phyloP scores from a whole-genome alignment of 1,140 invertebrate genomes.

The Zaprionus ornatus region DNA sequence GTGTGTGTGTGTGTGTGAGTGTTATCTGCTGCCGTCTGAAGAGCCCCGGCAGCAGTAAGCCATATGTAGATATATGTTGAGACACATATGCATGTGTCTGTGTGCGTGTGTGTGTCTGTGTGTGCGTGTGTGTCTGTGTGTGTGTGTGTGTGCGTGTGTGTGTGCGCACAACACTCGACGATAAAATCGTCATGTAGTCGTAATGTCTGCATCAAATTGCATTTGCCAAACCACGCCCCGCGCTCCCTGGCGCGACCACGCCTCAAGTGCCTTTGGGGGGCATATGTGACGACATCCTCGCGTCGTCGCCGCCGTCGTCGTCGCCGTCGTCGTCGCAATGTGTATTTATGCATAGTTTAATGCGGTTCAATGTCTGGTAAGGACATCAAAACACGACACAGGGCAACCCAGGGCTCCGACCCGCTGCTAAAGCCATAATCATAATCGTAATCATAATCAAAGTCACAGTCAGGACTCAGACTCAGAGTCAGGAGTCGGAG shows the following conservation, averaged over 20 bases:
- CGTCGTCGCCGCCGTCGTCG: not conserved
- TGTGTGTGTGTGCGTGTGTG: conserved; percentile 18
- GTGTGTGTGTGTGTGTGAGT: conserved; percentile 23
- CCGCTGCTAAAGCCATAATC: conserved; percentile 69
- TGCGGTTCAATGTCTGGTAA: conserved; percentile 81
- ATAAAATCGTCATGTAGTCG: conserved; percentile 81
- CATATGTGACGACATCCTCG: conserved; percentile 59
- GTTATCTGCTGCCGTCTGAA: conserved; percentile 47
- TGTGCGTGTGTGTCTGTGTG: conserved; percentile 20
- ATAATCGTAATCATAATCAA: conserved; percentile 62
- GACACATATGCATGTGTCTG: not conserved
- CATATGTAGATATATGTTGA: conserved; percentile 62
- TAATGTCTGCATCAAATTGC: conserved; percentile 81
- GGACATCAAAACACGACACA: conserved; percentile 76
- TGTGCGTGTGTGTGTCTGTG: conserved; percentile 19
- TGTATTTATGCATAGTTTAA: conserved; percentile 82
- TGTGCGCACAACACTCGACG: conserved; percentile 73
- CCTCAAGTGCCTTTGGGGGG: conserved; percentile 55
- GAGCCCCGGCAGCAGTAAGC: conserved; percentile 53
- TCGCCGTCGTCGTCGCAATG: conserved; percentile 58
- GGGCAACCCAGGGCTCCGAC: conserved; percentile 32
- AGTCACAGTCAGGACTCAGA: conserved; percentile 33
- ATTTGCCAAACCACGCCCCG: conserved; percentile 56
- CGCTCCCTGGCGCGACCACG: conserved; percentile 1
- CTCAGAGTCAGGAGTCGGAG: conserved; percentile 10